Conservation (phyloP, 2,113 vertebrate genomes). For the Physeter macrocephalus region DNA sequence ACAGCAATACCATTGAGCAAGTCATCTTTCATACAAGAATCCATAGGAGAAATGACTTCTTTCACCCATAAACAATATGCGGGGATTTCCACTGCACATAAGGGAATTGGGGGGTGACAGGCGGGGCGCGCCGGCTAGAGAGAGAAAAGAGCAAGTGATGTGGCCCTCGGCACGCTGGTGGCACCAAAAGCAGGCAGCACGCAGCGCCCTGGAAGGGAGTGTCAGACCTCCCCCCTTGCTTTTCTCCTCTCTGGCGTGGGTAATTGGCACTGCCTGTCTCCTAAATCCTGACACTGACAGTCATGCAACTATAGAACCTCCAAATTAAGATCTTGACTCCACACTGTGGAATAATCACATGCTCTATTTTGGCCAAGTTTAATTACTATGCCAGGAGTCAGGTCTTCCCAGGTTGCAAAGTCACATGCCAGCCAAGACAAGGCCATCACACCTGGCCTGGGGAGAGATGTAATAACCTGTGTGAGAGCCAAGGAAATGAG, state of each 20-base stretch:
- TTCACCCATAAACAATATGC: background rate
- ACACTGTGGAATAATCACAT: conserved; percentile 37
- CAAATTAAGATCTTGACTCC: conserved; percentile 48
- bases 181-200: background rate
- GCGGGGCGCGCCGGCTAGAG: fast-evolving
- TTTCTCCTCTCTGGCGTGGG: background rate
- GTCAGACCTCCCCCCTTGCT: background rate
- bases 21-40: no score
- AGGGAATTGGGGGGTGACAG: fast-evolving
- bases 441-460: background rate
- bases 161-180: background rate
- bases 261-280: conserved; percentile 29
- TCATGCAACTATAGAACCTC: conserved; percentile 48
- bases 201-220: fast-evolving
- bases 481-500: background rate
- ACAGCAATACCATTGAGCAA: no score
- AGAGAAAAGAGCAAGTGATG: background rate
- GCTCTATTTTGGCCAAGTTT: conserved; percentile 17
- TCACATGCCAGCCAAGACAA: conserved; percentile 19
- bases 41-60: background rate
- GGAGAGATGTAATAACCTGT: background rate
- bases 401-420: conserved; percentile 52
- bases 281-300: background rate
- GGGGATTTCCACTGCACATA: background rate
- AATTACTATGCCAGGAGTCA: conserved; percentile 7